Evolutionary conservation across 2,888 invertebrate genomes (phyloP).

Genomic region (Agrotis puta): DNA sequence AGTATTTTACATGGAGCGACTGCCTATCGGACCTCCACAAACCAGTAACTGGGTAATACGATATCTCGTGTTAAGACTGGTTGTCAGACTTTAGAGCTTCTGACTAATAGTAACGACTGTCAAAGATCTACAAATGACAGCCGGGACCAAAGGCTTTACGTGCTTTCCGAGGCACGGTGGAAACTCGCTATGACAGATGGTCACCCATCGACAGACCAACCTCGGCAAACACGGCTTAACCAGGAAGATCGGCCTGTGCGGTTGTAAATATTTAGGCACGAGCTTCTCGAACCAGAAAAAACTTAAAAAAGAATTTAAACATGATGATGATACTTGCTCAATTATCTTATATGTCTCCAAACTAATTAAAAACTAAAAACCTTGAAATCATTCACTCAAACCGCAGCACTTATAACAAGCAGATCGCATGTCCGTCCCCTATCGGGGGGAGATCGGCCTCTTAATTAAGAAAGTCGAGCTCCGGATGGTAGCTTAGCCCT

Average conservation of each 20-base stretch:
- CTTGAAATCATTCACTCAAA: constrained; percentile 29
- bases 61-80: neutral
- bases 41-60: no score
- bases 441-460: constrained; percentile 59
- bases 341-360: no score
- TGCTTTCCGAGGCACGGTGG: neutral
- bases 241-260: neutral
- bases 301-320: no score
- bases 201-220: neutral
- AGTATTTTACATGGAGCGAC: no score
- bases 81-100: neutral
- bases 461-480: constrained; percentile 66
- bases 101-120: neutral
- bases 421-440: constrained; percentile 53
- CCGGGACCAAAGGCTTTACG: neutral
- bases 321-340: neutral
- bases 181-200: no score
- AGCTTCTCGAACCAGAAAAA: no score
- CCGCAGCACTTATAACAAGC: constrained; percentile 43
- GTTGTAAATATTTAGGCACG: neutral
- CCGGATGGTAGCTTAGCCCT: constrained; percentile 58
- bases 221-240: neutral
- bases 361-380: constrained; percentile 2
- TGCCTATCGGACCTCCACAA: no score
- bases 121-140: neutral